Conservation (phyloP, 2,797 vertebrate genomes). For the Danio aesculapii region DNA sequence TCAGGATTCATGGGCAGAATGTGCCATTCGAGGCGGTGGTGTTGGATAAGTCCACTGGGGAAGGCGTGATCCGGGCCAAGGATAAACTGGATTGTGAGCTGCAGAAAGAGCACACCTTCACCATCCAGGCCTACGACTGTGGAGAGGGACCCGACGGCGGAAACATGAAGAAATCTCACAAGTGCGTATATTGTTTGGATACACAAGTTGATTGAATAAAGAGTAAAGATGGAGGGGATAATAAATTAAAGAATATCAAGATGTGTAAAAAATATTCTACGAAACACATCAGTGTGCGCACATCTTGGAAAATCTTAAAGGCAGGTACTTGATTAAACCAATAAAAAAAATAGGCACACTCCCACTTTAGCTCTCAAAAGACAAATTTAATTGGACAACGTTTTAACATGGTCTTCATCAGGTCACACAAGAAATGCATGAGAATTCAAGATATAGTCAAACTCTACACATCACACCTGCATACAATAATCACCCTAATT, state of each 20-base stretch:
- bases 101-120: slow-evolving; percentile 96
- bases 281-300: too few relatives aligned
- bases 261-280: not conserved
- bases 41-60: slow-evolving; percentile 96
- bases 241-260: not conserved
- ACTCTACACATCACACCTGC: too few relatives aligned
- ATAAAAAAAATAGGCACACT: too few relatives aligned
- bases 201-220: not conserved
- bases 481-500: too few relatives aligned
- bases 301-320: too few relatives aligned
- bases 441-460: too few relatives aligned
- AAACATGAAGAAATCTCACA: slow-evolving; percentile 95
- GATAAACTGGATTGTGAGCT: slow-evolving; percentile 97
- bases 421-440: too few relatives aligned
- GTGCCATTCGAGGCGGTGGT: slow-evolving; percentile 97
- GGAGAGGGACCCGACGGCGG: slow-evolving; percentile 92
- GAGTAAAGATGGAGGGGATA: not conserved
- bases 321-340: too few relatives aligned
- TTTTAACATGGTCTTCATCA: too few relatives aligned
- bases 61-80: slow-evolving; percentile 92
- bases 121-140: slow-evolving; percentile 97
- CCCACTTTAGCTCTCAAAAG: too few relatives aligned
- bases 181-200: slow-evolving; percentile 80
- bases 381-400: too few relatives aligned
- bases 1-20: slow-evolving; percentile 96